Evolutionary conservation across 1,140 invertebrate genomes (phyloP), one percentile per base, ranked within the genome.

Genomic region (Mycetomoellerius zeteki): DNA sequence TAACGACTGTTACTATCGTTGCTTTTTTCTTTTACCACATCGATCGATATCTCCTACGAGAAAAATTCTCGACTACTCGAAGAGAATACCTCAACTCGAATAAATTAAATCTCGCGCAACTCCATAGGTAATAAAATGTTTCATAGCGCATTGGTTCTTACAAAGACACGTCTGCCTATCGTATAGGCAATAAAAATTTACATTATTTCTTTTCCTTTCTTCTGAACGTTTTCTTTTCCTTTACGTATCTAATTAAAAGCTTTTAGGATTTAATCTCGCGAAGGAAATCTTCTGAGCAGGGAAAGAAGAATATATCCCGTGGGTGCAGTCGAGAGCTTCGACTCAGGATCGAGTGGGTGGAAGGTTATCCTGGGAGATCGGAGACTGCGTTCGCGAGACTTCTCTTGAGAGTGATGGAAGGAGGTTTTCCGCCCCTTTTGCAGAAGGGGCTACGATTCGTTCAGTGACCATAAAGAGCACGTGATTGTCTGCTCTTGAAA

Each of bases 231-330:
- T 54, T 64, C 24, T 56, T 47, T 19, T 50, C 12, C 16, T 47
- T 60, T 50, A 71, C 27, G 52, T 71, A 69, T 47, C 64, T 81
- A 86, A 86, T 86, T 86, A 86, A 86, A 81, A 21, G 24, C 37
- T 52, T 14, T 86, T 86, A 54, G 37, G 14, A 81, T 86, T 86
- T 86, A 86, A 86, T 86, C 60, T 24, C 5, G 43, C 58, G 52
- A 80, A 58, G 76, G 43, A 37, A 86, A 80, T 85, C 73, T 64
- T 54, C 60, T 33, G 30, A 64, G 8, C 21, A 24, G 8, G 69
- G 27, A 60, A 33, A 21, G 37, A 30, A 47, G 12, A 2, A 67
- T 33, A 85, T 30, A 85, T 78, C 75, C 58, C 64, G 47, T 24
- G 60, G 71, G 81, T 60, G 37, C 69, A 76, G 71, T 81, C 33